Percentiles rank a stretch among this genome's conserved stretches.
phyloP scores from a whole-genome alignment of 2,888 invertebrate species.

The Andrena marginata region DNA sequence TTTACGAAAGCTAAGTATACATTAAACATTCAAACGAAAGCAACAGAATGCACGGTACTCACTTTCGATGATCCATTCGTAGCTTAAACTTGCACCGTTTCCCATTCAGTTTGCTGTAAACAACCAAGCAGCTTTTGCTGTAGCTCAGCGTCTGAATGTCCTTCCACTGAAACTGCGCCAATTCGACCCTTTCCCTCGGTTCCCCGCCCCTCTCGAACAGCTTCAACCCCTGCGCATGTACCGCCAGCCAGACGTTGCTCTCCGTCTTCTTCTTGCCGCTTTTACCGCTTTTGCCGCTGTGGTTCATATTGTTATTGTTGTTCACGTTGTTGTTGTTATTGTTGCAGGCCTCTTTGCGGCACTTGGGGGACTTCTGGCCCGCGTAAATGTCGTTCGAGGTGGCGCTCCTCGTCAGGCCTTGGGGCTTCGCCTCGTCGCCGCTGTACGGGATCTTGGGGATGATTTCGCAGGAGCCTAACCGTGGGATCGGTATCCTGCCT shows the following conservation, averaged over 20 bases:
- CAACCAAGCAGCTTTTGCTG: constrained; percentile 90
- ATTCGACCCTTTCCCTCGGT: constrained; percentile 79
- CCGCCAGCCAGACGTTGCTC: constrained; percentile 84
- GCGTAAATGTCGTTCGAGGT: constrained; percentile 67
- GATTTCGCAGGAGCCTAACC: constrained; percentile 70
- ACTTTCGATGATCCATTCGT: constrained; percentile 91
- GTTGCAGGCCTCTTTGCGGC: constrained; percentile 44
- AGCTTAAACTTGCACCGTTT: constrained; percentile 90
- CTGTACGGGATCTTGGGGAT: constrained; percentile 64
- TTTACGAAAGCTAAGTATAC: not conserved
- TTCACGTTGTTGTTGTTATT: constrained; percentile 54
- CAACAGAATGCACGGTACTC: constrained; percentile 73
- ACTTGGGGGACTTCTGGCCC: constrained; percentile 54
- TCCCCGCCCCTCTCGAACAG: constrained; percentile 83
- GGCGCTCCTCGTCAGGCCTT: constrained; percentile 30
- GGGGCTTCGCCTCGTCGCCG: constrained; percentile 47
- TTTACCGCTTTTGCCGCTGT: constrained; percentile 70
- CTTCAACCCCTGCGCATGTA: constrained; percentile 84
- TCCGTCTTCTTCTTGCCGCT: constrained; percentile 78
- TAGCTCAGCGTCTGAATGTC: constrained; percentile 92
- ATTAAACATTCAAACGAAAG: too few species aligned
- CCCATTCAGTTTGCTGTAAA: constrained; percentile 86
- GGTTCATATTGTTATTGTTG: constrained; percentile 62
- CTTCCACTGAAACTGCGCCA: constrained; percentile 88
- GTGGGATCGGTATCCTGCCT: constrained; percentile 72